Evolutionary conservation across 2,113 vertebrate genomes (phyloP).

Genomic region (Asarcornis scutulata): DNA sequence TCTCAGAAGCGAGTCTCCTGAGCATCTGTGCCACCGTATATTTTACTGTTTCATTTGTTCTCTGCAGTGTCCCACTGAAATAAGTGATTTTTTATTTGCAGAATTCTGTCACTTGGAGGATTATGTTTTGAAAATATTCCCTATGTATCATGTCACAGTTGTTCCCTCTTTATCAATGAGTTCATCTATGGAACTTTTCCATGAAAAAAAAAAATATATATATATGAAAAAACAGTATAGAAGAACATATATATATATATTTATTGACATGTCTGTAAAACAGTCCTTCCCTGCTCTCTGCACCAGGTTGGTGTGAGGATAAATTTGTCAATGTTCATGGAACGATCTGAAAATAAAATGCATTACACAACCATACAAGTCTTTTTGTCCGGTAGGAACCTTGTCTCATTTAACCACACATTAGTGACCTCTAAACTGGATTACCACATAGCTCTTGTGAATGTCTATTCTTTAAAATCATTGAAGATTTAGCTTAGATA

Average conservation of each 20-base stretch:
- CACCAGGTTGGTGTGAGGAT: background rate
- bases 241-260: background rate
- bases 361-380: fast-evolving
- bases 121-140: background rate
- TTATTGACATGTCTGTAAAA: background rate
- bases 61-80: background rate
- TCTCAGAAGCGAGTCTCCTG: background rate
- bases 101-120: background rate
- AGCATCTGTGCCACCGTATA: background rate
- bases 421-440: background rate
- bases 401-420: background rate
- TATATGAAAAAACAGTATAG: too few species aligned
- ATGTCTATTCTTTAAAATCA: background rate
- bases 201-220: background rate
- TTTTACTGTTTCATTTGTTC: background rate
- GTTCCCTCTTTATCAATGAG: background rate
- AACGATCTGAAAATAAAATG: background rate
- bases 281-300: background rate
- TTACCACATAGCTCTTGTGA: background rate
- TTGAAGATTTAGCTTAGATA: background rate
- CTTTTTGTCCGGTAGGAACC: background rate
- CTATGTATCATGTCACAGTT: background rate
- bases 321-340: background rate
- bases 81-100: background rate
- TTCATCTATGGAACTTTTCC: background rate